These are phyloP conservation scores for Creontiades dilutus DNA, from an alignment of 2,888 invertebrate genomes.

Conservation along the genomic window DNA sequence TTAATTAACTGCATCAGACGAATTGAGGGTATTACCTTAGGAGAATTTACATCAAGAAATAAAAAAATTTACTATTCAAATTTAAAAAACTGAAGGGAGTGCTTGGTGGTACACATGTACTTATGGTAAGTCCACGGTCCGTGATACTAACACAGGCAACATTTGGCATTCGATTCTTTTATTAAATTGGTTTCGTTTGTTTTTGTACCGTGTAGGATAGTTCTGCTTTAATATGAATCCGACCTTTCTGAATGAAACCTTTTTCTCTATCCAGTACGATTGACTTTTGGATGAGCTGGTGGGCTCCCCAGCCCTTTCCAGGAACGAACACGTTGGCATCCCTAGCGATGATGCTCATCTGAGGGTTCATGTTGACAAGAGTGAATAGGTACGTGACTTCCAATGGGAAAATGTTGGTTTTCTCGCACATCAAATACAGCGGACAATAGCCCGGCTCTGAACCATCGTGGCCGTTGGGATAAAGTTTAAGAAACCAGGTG, in stretches of 20 bases:
- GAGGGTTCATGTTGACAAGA: not conserved
- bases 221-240: not conserved
- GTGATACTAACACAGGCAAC: too few species aligned
- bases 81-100: too few species aligned
- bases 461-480: constrained; percentile 4
- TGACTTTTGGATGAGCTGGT: not conserved
- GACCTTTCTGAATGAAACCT: not conserved
- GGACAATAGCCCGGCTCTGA: not conserved
- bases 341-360: not conserved
- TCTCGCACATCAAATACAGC: not conserved
- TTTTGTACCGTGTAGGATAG: constrained; percentile 13
- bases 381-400: constrained; percentile 34
- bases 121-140: too few species aligned
- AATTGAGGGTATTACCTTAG: too few species aligned
- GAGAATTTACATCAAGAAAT: too few species aligned
- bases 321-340: not conserved
- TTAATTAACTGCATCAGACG: too few species aligned
- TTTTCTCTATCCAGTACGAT: not conserved
- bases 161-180: too few species aligned
- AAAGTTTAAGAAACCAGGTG: constrained; percentile 22
- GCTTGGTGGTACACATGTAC: too few species aligned
- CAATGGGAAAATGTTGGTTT: constrained; percentile 19
- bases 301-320: constrained; percentile 29
- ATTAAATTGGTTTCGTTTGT: not conserved
- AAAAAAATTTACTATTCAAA: too few species aligned